Evolutionary conservation across 2,888 invertebrate genomes (phyloP).

Genomic region (Conus canariensis): DNA sequence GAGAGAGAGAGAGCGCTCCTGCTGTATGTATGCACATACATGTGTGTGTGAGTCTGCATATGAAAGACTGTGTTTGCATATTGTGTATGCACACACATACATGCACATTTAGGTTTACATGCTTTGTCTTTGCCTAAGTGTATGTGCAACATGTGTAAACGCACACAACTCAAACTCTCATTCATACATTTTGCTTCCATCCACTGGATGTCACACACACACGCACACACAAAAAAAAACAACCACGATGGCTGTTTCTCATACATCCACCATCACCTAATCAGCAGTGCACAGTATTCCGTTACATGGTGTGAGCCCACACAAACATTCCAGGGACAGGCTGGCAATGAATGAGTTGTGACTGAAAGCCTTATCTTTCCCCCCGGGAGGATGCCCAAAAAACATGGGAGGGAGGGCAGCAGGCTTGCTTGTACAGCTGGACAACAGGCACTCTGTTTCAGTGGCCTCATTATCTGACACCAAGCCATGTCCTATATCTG

Average conservation of each 20-base stretch:
- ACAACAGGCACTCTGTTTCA: neutral
- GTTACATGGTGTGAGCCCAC: neutral
- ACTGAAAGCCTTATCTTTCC: slow-evolving; percentile 15
- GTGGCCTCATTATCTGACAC: neutral
- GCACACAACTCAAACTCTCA: too few relatives aligned
- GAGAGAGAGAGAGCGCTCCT: too few relatives aligned
- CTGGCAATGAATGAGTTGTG: neutral
- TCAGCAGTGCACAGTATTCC: too few relatives aligned
- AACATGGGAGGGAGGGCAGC: neutral
- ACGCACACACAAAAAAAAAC: neutral
- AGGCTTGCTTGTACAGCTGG: neutral
- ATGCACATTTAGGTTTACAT: neutral
- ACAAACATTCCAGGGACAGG: neutral
- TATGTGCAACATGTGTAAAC: too few relatives aligned
- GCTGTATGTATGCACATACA: too few relatives aligned
- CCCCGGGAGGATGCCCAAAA: neutral
- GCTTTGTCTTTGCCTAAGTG: too few relatives aligned
- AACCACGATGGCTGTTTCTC: neutral
- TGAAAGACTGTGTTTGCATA: neutral
- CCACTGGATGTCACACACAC: neutral
- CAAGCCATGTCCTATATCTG: neutral
- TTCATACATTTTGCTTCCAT: too few relatives aligned
- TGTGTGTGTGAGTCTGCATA: neutral
- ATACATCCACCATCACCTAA: too few relatives aligned
- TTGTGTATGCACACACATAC: slow-evolving; percentile 1